These are phyloP conservation scores for Microhierax caerulescens DNA, from an alignment of 2,797 vertebrate species.

Conservation along the genomic window DNA sequence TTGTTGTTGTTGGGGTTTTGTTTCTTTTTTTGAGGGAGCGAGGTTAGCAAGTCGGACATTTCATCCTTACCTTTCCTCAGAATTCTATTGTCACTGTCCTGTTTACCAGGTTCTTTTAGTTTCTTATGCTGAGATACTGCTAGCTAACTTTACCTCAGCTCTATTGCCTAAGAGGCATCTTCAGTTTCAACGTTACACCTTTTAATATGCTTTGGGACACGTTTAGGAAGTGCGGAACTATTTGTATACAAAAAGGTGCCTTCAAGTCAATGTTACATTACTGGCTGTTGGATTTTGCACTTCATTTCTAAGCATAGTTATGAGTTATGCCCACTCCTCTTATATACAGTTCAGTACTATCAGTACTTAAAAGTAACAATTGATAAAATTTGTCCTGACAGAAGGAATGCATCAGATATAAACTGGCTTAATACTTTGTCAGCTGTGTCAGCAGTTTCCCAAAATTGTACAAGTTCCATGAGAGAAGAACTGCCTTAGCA, in stretches of 20 bases:
- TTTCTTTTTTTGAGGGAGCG: neutral
- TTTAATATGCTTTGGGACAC: neutral
- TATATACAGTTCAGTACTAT: neutral
- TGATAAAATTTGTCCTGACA: neutral
- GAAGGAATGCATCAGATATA: neutral
- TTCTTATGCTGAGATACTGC: neutral
- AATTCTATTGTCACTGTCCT: neutral
- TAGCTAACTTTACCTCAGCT: neutral
- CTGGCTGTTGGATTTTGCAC: neutral
- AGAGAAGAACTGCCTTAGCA: neutral
- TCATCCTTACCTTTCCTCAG: neutral
- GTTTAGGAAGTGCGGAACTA: neutral
- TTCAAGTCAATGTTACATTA: neutral
- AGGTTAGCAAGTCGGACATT: neutral
- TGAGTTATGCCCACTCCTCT: neutral
- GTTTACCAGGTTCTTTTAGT: neutral
- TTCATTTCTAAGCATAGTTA: neutral
- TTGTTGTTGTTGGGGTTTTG: fast-evolving
- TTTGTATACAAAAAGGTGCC: neutral
- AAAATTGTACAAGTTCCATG: neutral
- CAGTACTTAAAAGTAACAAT: neutral
- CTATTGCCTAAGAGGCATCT: neutral
- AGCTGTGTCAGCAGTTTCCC: neutral
- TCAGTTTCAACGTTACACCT: neutral
- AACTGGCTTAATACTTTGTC: neutral